Conservation (phyloP, 1,140 invertebrate genomes). For the Conus ventricosus region DNA sequence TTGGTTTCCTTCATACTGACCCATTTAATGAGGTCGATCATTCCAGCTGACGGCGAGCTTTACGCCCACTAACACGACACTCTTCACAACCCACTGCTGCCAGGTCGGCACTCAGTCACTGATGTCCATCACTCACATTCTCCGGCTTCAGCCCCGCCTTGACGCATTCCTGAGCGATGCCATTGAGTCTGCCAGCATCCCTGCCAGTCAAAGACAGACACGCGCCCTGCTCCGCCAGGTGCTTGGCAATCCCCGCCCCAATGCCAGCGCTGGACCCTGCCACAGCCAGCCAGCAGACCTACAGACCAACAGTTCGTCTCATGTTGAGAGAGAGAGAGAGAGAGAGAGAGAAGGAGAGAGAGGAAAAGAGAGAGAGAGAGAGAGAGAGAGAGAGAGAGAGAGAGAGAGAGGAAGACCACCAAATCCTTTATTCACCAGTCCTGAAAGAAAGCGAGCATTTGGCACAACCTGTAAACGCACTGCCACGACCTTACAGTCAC, state of each 20-base stretch:
- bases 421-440: no score
- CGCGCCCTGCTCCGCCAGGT: neutral
- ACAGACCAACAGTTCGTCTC: neutral
- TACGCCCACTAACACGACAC: no score
- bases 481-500: no score
- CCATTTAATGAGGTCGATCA: no score
- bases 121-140: neutral
- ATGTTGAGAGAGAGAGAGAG: no score
- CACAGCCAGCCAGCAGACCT: neutral
- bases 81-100: no score
- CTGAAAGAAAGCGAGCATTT: no score
- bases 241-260: slow-evolving; percentile 13
- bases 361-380: neutral
- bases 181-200: neutral
- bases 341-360: no score
- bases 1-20: no score
- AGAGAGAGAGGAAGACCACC: neutral
- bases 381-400: neutral
- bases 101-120: no score
- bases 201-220: slow-evolving; percentile 8
- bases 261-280: slow-evolving; percentile 21
- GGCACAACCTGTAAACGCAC: no score
- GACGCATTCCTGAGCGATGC: neutral
- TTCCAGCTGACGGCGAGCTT: no score
- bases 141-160: neutral